These are phyloP conservation scores for Pinctada fucata DNA, from an alignment of 2,888 invertebrate genomes.

Conservation along the genomic window DNA sequence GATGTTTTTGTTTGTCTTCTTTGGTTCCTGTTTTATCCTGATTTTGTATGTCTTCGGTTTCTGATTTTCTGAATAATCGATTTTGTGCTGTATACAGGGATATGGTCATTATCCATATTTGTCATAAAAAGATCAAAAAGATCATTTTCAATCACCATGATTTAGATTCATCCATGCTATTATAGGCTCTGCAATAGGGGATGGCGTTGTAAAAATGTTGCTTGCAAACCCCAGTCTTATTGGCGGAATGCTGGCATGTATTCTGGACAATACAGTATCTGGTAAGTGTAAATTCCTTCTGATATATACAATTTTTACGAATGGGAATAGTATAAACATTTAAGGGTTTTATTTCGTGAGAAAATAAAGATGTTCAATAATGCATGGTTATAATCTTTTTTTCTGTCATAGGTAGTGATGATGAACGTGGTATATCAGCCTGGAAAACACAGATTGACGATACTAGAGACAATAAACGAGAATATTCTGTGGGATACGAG, in stretches of 20 bases:
- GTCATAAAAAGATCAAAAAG: too few relatives aligned
- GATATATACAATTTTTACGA: too few relatives aligned
- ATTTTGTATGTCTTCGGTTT: too few relatives aligned
- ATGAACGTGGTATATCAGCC: conserved; percentile 48
- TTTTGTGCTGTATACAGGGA: too few relatives aligned
- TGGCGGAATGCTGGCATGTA: conserved; percentile 16
- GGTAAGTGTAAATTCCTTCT: conserved; percentile 3
- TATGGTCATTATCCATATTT: too few relatives aligned
- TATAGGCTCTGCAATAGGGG: conserved; percentile 11
- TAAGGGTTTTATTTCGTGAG: background rate
- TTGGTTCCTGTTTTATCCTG: too few relatives aligned
- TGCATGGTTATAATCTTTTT: too few relatives aligned
- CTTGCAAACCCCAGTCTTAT: conserved; percentile 24
- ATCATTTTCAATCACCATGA: too few relatives aligned
- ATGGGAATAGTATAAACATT: too few relatives aligned
- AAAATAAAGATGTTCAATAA: too few relatives aligned
- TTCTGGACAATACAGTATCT: conserved; percentile 31
- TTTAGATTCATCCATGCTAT: background rate
- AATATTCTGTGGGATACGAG: conserved; percentile 41
- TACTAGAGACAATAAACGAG: background rate
- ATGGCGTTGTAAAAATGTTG: conserved; percentile 21
- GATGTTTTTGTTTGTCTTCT: too few relatives aligned
- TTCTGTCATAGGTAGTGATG: conserved; percentile 38
- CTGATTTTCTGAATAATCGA: too few relatives aligned
- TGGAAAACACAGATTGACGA: conserved; percentile 34